Percentiles rank a stretch among this genome's conserved stretches.
phyloP scores from a whole-genome alignment of 2,888 invertebrate species.

The Anodontia alba region DNA sequence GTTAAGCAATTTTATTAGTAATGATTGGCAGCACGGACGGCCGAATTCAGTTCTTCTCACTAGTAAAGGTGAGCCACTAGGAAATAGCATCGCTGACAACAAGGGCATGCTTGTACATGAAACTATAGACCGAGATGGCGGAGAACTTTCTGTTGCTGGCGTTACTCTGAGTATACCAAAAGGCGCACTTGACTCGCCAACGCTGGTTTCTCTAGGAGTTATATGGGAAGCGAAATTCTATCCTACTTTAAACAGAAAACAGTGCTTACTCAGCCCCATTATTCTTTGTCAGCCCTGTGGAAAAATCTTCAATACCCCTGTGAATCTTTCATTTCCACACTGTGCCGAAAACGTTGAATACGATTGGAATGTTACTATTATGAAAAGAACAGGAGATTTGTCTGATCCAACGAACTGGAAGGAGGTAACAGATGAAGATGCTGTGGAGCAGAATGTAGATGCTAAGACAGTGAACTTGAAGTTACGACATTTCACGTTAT shows the following conservation, averaged over 20 bases:
- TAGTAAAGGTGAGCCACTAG: neutral
- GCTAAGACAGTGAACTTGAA: slow-evolving; percentile 37
- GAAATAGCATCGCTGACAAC: slow-evolving; percentile 18
- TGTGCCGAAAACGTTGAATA: slow-evolving; percentile 54
- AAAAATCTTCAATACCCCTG: slow-evolving; percentile 55
- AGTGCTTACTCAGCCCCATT: slow-evolving; percentile 62
- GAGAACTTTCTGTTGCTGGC: slow-evolving; percentile 52
- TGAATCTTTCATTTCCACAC: slow-evolving; percentile 65
- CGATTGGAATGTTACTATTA: slow-evolving; percentile 58
- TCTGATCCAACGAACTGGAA: slow-evolving; percentile 50
- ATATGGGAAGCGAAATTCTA: slow-evolving; percentile 55
- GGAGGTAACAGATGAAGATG: slow-evolving; percentile 45
- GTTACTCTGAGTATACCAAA: slow-evolving; percentile 59
- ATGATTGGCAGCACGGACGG: slow-evolving; percentile 52
- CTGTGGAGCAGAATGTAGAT: slow-evolving; percentile 34
- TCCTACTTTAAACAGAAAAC: slow-evolving; percentile 50
- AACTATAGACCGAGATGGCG: slow-evolving; percentile 54
- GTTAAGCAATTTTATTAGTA: slow-evolving; percentile 21
- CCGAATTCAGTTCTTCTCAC: slow-evolving; percentile 54
- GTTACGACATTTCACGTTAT: slow-evolving; percentile 65
- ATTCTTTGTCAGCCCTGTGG: slow-evolving; percentile 65
- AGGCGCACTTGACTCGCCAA: slow-evolving; percentile 48
- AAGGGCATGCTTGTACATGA: slow-evolving; percentile 63
- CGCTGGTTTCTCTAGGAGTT: slow-evolving; percentile 56
- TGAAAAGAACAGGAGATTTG: slow-evolving; percentile 49